A percentile compares a stretch with the other conserved stretches of the same genome.
These are phyloP conservation scores for Melanchra persicariae DNA, from an alignment of 2,888 invertebrate genomes.

Conservation along the genomic window DNA sequence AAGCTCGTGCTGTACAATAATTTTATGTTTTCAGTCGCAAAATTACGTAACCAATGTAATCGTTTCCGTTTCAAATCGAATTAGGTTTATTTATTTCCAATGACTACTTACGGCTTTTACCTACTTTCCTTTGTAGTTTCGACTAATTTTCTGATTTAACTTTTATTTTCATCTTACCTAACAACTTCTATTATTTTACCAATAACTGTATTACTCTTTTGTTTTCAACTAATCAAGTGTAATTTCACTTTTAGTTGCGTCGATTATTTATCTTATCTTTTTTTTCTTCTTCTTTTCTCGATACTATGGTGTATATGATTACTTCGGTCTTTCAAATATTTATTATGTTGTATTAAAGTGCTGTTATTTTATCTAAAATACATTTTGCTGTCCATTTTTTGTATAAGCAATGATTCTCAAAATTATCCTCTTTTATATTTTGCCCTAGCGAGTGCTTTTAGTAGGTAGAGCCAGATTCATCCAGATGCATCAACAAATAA, in stretches of 20 bases:
- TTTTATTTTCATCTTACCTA: conserved; percentile 51
- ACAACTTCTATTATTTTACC: conserved; percentile 11
- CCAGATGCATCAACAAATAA: not conserved
- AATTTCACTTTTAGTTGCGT: conserved; percentile 18
- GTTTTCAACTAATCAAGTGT: conserved; percentile 12
- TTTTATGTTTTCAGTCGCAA: conserved; percentile 6
- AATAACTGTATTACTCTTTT: conserved; percentile 28
- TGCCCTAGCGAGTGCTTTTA: not conserved
- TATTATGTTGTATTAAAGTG: too few species aligned
- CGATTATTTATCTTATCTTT: not conserved
- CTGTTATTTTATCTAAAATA: too few species aligned
- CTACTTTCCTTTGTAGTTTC: conserved; percentile 45
- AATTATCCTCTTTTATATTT: not conserved
- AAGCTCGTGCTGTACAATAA: not conserved
- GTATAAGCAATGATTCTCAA: too few species aligned
- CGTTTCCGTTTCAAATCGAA: conserved; percentile 21
- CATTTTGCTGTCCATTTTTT: too few species aligned
- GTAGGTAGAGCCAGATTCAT: too few species aligned
- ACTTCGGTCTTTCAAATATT: too few species aligned
- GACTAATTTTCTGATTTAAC: conserved; percentile 32
- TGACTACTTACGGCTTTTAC: conserved; percentile 28
- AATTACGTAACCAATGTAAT: conserved; percentile 29
- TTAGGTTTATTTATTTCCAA: conserved; percentile 52
- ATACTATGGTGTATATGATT: too few species aligned
- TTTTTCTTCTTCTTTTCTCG: not conserved